phyloP scores from a whole-genome alignment of 1,140 invertebrate genomes.

The Hestina assimilis region DNA sequence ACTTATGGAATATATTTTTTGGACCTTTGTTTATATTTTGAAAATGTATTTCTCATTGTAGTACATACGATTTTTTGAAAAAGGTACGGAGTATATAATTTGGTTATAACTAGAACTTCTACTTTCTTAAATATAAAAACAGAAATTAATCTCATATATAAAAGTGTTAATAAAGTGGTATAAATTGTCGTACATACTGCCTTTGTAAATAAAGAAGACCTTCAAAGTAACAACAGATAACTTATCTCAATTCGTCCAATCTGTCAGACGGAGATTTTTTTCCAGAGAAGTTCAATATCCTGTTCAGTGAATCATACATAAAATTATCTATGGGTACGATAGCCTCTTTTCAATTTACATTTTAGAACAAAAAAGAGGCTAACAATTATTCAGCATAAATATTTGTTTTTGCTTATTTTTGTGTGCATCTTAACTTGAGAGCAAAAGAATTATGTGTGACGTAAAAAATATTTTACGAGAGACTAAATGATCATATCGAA shows the following conservation, averaged over 20 bases:
- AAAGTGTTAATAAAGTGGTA: background rate
- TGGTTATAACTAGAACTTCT: too few relatives aligned
- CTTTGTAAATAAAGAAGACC: background rate
- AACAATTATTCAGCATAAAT: background rate
- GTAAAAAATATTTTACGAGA: too few relatives aligned
- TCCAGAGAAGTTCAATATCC: slow-evolving; percentile 7
- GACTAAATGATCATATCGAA: too few relatives aligned
- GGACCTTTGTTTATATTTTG: background rate
- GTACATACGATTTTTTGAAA: too few relatives aligned
- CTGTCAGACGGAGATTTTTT: slow-evolving; percentile 3
- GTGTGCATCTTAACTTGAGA: too few relatives aligned
- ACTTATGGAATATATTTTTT: too few relatives aligned
- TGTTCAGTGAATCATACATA: background rate
- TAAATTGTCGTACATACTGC: background rate
- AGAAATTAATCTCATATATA: too few relatives aligned
- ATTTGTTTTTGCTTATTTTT: background rate
- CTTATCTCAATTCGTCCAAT: background rate
- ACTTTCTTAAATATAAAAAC: too few relatives aligned
- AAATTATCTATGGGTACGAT: background rate
- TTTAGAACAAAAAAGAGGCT: background rate
- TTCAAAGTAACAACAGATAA: slow-evolving; percentile 7
- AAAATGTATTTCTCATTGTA: too few relatives aligned
- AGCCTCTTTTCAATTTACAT: slow-evolving; percentile 5
- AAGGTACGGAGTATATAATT: too few relatives aligned
- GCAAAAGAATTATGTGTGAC: too few relatives aligned